A percentile compares a stretch with the other conserved stretches of the same genome.
Conservation (phyloP, 2,113 vertebrate genomes). For the Lagopus muta region DNA sequence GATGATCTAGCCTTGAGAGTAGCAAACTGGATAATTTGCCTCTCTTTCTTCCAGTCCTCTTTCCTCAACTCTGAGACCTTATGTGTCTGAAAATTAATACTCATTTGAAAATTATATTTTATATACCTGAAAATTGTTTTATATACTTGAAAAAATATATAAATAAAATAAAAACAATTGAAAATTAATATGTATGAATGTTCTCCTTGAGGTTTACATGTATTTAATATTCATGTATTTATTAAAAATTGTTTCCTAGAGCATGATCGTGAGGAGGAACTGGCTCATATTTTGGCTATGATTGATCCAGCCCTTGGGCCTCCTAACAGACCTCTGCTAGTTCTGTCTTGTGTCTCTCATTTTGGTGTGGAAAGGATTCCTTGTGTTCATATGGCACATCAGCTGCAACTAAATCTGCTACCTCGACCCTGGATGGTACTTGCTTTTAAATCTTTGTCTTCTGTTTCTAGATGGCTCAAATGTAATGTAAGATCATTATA, state of each 20-base stretch:
- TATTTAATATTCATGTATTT: neutral
- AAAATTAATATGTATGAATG: no score
- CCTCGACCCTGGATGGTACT: slow-evolving; percentile 91
- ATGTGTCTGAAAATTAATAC: neutral
- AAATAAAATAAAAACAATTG: neutral
- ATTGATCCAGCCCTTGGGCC: slow-evolving; percentile 79
- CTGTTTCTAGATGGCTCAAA: neutral
- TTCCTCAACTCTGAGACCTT: neutral
- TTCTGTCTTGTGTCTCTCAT: slow-evolving; percentile 89
- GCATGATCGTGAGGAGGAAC: slow-evolving; percentile 80
- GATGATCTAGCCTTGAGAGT: neutral
- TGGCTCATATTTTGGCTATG: slow-evolving; percentile 86
- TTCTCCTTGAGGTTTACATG: neutral
- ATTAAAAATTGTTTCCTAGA: slow-evolving; percentile 62
- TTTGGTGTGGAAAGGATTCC: slow-evolving; percentile 76
- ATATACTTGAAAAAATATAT: no score
- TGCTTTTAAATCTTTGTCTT: slow-evolving; percentile 13
- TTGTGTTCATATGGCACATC: slow-evolving; percentile 88
- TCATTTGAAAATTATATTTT: neutral
- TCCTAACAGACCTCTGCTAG: slow-evolving; percentile 83
- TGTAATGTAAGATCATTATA: neutral
- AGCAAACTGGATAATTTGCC: neutral
- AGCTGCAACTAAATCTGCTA: slow-evolving; percentile 82
- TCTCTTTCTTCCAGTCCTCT: neutral
- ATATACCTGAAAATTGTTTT: neutral